Conservation (phyloP, 2,888 invertebrate species). For the Ephialtes manifestator region DNA sequence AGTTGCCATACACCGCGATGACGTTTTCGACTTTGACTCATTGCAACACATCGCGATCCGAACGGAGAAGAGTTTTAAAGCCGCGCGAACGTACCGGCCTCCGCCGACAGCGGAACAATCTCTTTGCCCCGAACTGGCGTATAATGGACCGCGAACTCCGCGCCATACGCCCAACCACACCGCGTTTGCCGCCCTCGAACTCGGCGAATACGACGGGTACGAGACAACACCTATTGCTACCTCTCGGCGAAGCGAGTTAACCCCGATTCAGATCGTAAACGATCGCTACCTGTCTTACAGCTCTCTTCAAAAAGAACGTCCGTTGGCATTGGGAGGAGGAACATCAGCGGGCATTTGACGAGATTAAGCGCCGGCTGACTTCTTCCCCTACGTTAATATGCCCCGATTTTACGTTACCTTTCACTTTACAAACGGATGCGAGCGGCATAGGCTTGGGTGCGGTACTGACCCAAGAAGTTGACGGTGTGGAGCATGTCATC, state of each 20-base stretch:
- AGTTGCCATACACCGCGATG: constrained; percentile 25
- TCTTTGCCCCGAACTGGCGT: constrained; percentile 20
- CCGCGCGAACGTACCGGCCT: constrained; percentile 1
- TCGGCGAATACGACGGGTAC: too few species aligned
- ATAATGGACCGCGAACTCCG: not conserved
- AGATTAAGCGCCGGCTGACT: constrained; percentile 33
- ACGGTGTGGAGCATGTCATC: not conserved
- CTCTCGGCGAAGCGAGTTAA: too few species aligned
- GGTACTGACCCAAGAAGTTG: constrained; percentile 19
- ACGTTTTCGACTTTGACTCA: constrained; percentile 19
- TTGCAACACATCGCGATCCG: constrained; percentile 34
- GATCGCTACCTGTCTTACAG: not conserved
- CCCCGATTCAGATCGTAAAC: too few species aligned
- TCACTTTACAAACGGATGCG: constrained; percentile 64
- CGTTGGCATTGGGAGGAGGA: constrained; percentile 41
- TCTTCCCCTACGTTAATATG: constrained; percentile 63
- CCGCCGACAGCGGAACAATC: constrained; percentile 5
- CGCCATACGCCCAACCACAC: too few species aligned
- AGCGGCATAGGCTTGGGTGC: constrained; percentile 59
- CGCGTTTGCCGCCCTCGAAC: too few species aligned
- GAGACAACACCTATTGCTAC: too few species aligned
- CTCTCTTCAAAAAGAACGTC: constrained; percentile 7
- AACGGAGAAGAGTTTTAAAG: constrained; percentile 15
- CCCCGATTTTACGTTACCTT: constrained; percentile 64
- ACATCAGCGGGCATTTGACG: constrained; percentile 49